Conservation (phyloP, 2,797 vertebrate genomes). For the Alauda arvensis region DNA sequence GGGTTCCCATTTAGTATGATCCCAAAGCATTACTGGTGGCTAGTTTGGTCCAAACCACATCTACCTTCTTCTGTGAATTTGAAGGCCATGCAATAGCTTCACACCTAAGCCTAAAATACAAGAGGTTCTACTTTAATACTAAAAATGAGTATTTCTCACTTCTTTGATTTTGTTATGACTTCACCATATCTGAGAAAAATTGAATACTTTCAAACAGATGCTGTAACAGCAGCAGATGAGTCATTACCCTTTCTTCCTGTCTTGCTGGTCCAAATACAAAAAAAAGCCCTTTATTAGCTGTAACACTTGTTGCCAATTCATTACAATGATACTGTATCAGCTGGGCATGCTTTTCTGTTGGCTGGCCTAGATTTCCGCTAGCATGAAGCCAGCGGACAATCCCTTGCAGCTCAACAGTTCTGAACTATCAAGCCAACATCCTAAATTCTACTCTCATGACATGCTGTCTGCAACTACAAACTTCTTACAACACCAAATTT, state of each 20-base stretch:
- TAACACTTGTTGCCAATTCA: neutral
- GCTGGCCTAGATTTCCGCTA: neutral
- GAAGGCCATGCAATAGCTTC: neutral
- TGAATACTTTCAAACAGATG: fast-evolving
- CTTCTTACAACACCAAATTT: neutral
- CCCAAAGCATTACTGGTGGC: neutral
- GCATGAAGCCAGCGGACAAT: neutral
- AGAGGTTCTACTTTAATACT: neutral
- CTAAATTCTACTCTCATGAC: neutral
- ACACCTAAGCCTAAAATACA: neutral
- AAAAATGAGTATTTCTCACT: neutral
- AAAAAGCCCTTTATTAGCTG: neutral
- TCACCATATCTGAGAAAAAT: neutral
- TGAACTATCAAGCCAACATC: neutral
- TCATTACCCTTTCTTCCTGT: neutral
- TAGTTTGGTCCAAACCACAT: neutral
- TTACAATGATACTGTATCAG: neutral
- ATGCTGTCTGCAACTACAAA: neutral
- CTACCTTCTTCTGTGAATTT: neutral
- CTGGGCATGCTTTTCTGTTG: neutral
- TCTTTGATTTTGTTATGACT: neutral
- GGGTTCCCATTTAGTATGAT: neutral
- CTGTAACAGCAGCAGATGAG: neutral
- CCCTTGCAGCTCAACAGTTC: slow-evolving; percentile 19
- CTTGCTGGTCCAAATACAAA: neutral